Evolutionary conservation across 2,888 invertebrate genomes (phyloP).

Genomic region (Gymnocheta viridis): DNA sequence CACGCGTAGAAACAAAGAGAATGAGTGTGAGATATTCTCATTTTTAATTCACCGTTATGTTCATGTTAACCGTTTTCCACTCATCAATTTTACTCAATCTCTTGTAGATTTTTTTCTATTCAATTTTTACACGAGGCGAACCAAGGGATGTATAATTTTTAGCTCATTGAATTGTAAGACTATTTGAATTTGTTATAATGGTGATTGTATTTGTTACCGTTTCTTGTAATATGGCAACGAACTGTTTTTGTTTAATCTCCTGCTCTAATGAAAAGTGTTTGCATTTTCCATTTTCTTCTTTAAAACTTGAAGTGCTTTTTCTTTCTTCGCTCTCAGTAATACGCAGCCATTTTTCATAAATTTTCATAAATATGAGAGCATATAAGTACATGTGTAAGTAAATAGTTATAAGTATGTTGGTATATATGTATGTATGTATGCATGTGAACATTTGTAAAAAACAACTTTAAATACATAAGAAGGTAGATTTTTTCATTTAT

Average conservation of each 20-base stretch:
- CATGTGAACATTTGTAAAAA: slow-evolving; percentile 27
- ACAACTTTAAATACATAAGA: slow-evolving; percentile 55
- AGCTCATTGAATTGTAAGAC: slow-evolving; percentile 58
- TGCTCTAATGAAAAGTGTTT: slow-evolving; percentile 57
- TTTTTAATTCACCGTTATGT: slow-evolving; percentile 29
- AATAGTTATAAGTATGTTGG: neutral
- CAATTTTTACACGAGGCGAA: neutral
- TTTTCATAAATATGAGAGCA: neutral
- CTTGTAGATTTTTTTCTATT: slow-evolving; percentile 3
- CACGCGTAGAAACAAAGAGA: slow-evolving; percentile 36
- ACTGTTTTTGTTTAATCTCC: slow-evolving; percentile 58
- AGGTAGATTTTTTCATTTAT: slow-evolving; percentile 49
- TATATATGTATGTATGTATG: neutral
- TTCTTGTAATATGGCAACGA: slow-evolving; percentile 65
- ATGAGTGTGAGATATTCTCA: neutral
- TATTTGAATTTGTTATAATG: slow-evolving; percentile 50
- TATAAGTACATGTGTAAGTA: slow-evolving; percentile 1
- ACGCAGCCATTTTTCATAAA: slow-evolving; percentile 60
- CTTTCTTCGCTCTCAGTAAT: slow-evolving; percentile 33
- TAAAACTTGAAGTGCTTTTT: slow-evolving; percentile 48
- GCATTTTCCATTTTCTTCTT: slow-evolving; percentile 38
- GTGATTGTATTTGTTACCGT: slow-evolving; percentile 40
- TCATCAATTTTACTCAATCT: slow-evolving; percentile 52
- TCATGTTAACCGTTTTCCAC: slow-evolving; percentile 49
- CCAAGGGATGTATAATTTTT: slow-evolving; percentile 34